Evolutionary conservation across 35 echinoderm and acorn worm species (phyloP).

Genomic region (Amphiura filiformis): DNA sequence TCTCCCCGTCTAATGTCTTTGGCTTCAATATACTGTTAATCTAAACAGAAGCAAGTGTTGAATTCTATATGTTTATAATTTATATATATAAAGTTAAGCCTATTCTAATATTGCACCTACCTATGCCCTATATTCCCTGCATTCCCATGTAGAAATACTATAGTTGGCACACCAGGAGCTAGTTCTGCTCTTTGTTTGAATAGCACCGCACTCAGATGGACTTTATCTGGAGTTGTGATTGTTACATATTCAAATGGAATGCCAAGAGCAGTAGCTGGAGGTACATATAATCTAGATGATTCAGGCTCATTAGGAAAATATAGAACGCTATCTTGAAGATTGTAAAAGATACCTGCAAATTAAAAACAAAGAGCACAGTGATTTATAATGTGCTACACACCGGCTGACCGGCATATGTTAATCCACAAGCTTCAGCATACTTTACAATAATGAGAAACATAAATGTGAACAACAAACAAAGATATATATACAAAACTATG

Average conservation of each 20-base stretch:
- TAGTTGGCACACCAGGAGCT: conserved; percentile 58
- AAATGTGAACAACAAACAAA: too few relatives aligned
- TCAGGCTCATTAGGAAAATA: conserved; percentile 91
- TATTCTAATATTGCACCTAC: conserved; percentile 24
- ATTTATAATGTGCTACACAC: too few relatives aligned
- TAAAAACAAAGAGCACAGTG: conserved; percentile 13
- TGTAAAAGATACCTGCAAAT: conserved; percentile 83
- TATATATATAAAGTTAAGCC: background rate
- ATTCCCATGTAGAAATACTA: conserved; percentile 97
- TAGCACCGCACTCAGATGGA: conserved; percentile 74
- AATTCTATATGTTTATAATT: too few relatives aligned
- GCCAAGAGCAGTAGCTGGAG: conserved; percentile 42
- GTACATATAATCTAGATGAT: conserved; percentile 73
- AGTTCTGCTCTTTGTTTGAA: conserved; percentile 72
- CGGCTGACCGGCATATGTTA: too few relatives aligned
- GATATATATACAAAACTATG: too few relatives aligned
- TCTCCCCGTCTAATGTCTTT: too few relatives aligned
- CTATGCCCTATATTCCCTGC: conserved; percentile 98
- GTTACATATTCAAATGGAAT: conserved; percentile 67
- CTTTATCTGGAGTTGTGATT: conserved; percentile 63
- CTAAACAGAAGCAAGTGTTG: too few relatives aligned
- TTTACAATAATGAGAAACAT: too few relatives aligned
- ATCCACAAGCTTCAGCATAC: too few relatives aligned
- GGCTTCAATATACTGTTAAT: too few relatives aligned
- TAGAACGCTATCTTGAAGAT: conserved; percentile 79